Evolutionary conservation across 2,797 vertebrate genomes (phyloP).

Genomic region (Helarctos malayanus): DNA sequence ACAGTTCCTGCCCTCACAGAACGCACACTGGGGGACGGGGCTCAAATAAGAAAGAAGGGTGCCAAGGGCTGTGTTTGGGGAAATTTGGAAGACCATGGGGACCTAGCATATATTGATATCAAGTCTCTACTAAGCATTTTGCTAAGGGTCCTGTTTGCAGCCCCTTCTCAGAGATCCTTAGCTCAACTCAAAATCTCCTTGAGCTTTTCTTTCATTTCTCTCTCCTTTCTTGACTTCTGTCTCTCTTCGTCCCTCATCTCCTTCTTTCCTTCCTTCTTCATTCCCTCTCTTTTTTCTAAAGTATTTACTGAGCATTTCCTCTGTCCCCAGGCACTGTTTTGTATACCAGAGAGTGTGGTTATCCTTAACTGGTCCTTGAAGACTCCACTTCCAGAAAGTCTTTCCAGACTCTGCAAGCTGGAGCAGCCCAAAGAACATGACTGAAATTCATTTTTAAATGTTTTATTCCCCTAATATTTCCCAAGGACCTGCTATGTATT

Average conservation of each 20-base stretch:
- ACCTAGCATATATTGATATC: neutral
- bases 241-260: no score
- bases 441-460: neutral
- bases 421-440: neutral
- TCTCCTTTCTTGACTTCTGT: neutral
- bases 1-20: neutral
- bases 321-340: neutral
- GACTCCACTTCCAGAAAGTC: neutral
- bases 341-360: neutral
- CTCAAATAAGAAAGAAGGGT: neutral
- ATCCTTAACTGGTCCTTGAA: neutral
- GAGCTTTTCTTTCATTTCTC: neutral
- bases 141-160: neutral
- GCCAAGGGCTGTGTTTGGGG: neutral
- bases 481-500: neutral
- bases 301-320: neutral
- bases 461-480: neutral
- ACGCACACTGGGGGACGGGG: neutral
- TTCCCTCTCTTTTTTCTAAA: neutral
- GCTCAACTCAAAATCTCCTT: neutral
- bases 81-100: neutral
- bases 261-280: neutral
- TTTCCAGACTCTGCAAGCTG: neutral
- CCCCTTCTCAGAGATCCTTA: neutral
- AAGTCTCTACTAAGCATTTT: neutral